Conservation (phyloP, 1,140 invertebrate species). For the Drosophila serrata region DNA sequence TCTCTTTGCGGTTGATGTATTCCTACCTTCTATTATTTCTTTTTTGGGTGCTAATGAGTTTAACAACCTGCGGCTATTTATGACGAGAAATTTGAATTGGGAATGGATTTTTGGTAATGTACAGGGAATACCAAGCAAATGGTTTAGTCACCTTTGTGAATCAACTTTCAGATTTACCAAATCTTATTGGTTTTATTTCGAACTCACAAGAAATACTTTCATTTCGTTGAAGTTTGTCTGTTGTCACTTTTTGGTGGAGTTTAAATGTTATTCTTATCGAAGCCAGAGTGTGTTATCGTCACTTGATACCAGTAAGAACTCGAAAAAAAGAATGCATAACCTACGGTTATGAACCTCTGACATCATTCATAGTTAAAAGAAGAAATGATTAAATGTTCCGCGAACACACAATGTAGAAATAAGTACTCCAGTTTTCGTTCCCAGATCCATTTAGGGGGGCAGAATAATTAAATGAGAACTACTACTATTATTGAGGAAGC, state of each 20-base stretch:
- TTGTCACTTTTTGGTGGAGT: background rate
- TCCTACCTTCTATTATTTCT: constrained; percentile 16
- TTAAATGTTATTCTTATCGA: constrained; percentile 16
- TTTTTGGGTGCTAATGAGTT: constrained; percentile 59
- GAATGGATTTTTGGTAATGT: constrained; percentile 24
- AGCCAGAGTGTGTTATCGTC: constrained; percentile 17
- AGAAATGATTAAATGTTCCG: constrained; percentile 17
- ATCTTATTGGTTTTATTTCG: constrained; percentile 16
- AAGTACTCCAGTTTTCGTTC: constrained; percentile 17
- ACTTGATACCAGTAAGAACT: constrained; percentile 2
- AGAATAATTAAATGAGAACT: constrained; percentile 37
- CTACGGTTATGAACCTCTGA: constrained; percentile 14
- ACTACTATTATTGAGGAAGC: constrained; percentile 37
- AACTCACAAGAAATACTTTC: background rate
- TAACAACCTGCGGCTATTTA: constrained; percentile 63
- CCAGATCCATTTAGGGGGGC: constrained; percentile 24
- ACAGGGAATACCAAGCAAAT: constrained; percentile 30
- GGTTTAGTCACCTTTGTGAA: constrained; percentile 28
- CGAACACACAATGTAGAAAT: constrained; percentile 10
- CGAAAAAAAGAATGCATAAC: constrained; percentile 7
- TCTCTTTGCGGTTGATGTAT: constrained; percentile 42
- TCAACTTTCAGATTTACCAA: background rate
- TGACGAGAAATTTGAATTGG: constrained; percentile 42
- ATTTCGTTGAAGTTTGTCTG: background rate
- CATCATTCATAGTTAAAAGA: constrained; percentile 30